Evolutionary conservation across 2,113 vertebrate genomes (phyloP), one percentile per base, ranked within the genome.

Genomic region (Elaphurus davidianus): DNA sequence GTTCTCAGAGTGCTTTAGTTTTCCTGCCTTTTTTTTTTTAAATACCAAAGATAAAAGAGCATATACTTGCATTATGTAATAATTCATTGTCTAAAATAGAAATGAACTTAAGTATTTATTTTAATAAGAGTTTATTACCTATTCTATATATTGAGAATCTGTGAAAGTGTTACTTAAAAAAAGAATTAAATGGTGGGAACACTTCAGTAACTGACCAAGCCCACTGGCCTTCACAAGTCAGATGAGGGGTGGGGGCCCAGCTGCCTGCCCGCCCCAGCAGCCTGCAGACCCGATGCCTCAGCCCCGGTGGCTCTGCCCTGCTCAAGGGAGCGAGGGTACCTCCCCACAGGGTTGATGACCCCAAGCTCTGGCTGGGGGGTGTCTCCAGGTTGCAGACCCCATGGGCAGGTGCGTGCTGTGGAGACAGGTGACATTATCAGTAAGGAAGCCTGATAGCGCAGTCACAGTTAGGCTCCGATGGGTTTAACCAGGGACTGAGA

Each of bases 81-180:
- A 95, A 92, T 55, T 76, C 54, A 97, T 60, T 43, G 14, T 90
- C 79, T 98, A 92, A 97, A 91, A 83, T 88, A 98, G 85, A 93
- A 90, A 74, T 86, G 81, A 94, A 87, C 25, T 97, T 94, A 97
- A 94, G 59, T 94, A 87, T 52, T 97, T 98, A 98, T 97, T 97
- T 98, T 97, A 96, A 74, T 97, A 97, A 93, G 78, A 78, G 84
- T 90, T 83, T 96, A 88, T 94, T 78, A 64, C 17, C 28, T 91
- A 28, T 89, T 83, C 94, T 45, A 74, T 62, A 27, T 94, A 60
- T 28, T 74, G 33, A 88, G 62, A 86, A 52, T 50, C 67, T 90
- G 15, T 30, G 79, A 52, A 96, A 92, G 43, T 94, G 94, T 96
- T 96, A 71, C 67, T 89, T 36, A 91, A 16, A 89, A 94, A 94